Conservation (phyloP, 2,888 invertebrate genomes). For the Bombylius major region DNA sequence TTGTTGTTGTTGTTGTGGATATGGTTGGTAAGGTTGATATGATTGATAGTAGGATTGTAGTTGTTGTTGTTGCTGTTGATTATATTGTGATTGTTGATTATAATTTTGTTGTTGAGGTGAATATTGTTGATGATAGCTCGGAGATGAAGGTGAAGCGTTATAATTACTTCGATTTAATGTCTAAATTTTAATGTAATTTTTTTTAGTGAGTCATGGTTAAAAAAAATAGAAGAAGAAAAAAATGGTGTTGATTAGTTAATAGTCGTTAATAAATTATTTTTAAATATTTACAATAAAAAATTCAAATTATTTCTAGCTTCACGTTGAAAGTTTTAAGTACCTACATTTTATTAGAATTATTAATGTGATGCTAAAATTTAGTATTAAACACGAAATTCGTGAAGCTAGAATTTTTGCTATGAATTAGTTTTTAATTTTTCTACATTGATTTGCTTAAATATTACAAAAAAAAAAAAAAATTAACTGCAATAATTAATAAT, state of each 20-base stretch:
- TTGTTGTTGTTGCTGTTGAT: slow-evolving; percentile 6
- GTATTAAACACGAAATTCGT: too few relatives aligned
- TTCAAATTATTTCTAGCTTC: too few relatives aligned
- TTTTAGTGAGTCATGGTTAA: not conserved
- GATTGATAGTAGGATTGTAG: not conserved
- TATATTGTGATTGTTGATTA: slow-evolving; percentile 19
- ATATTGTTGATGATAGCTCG: slow-evolving; percentile 21
- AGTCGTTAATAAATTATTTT: not conserved
- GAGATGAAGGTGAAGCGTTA: slow-evolving; percentile 30
- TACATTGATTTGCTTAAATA: too few relatives aligned
- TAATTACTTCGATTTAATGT: slow-evolving; percentile 30
- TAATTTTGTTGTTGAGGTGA: slow-evolving; percentile 20
- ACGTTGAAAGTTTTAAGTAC: too few relatives aligned
- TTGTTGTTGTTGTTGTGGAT: slow-evolving; percentile 4
- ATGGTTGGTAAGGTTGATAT: slow-evolving; percentile 3
- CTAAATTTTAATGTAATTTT: slow-evolving; percentile 14
- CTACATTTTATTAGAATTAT: too few relatives aligned
- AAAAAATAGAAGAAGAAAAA: not conserved
- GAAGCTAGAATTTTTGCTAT: too few relatives aligned
- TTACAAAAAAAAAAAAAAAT: too few relatives aligned
- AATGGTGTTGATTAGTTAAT: not conserved
- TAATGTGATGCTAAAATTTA: too few relatives aligned
- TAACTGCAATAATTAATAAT: not conserved
- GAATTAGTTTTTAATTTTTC: too few relatives aligned
- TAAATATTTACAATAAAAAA: too few relatives aligned